Conservation (phyloP, 2,888 invertebrate species). For the Bruchidius siliquastri region DNA sequence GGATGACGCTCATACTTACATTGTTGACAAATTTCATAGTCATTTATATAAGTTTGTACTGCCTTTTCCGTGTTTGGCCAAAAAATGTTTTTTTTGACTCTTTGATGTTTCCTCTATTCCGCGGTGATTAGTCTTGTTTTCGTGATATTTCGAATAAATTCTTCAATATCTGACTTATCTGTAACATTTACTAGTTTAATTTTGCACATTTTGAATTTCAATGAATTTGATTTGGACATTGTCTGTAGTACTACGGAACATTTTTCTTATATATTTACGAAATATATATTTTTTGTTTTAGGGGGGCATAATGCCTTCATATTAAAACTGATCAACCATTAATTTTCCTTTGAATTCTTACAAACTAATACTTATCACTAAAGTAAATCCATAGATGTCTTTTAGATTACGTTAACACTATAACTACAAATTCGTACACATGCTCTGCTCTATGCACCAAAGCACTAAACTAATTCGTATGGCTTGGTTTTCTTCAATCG, state of each 20-base stretch:
- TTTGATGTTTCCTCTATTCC: conserved; percentile 6
- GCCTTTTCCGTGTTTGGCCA: conserved; percentile 5
- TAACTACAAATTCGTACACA: no score
- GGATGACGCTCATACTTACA: conserved; percentile 7
- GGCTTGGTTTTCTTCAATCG: no score
- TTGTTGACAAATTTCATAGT: conserved; percentile 8
- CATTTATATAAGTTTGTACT: conserved; percentile 7
- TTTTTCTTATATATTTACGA: conserved; percentile 1
- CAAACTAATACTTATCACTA: no score
- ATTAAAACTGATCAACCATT: no score
- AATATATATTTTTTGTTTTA: no score
- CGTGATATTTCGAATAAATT: conserved; percentile 3
- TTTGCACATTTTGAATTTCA: conserved; percentile 1
- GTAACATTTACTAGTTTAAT: conserved; percentile 4
- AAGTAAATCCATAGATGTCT: no score
- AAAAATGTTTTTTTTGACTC: conserved; percentile 1
- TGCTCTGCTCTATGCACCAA: no score
- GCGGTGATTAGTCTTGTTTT: conserved; percentile 7
- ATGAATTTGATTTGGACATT: not conserved
- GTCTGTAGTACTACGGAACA: not conserved
- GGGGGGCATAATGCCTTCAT: no score
- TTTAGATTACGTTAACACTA: no score
- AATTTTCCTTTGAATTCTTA: no score
- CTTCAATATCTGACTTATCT: not conserved
- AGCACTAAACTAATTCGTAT: no score